Evolutionary conservation across 2,797 vertebrate species (phyloP), one percentile per base, ranked within the genome.

Genomic region (Sarcophilus harrisii): DNA sequence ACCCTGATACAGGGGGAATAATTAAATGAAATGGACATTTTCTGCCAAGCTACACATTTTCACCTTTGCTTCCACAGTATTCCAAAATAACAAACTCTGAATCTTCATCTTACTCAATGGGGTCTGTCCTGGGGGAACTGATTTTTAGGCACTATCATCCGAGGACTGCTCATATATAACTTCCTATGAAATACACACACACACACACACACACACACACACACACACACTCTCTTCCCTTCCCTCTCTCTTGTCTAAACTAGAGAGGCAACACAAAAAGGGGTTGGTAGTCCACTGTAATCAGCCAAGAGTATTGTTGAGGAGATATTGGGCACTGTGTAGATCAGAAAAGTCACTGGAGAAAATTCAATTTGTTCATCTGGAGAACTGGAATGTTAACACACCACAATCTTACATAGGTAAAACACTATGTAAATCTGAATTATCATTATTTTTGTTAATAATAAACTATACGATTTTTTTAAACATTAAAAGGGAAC

Each of bases 141-240:
- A 92, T 94, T 93, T 93, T 95, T 28, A 93, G 28, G 90, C 49
- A 89, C 90, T 38, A 0, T 66, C n/a, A 32, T 55, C 55, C 93
- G 58, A 94, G 66, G 57, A 91, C 58, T 55, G n/a, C 38, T 93
- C 57, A 91, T 30, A 29, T 57, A 16, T 90, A 0, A 52, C 58
- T 97, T 93, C 96, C 66, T 27, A 58, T 92, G 45, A 57, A 92
- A 32, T 55, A 58, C 1, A 92, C 29, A 55, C 32, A 58, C 57
- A 58, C 57, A 58, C 57, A 58, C 57, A 58, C 21, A 59, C 21
- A 59, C 58, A 59, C 58, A 59, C 58, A 59, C 58, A 59, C 27
- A 28, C 58, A 58, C 28, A 28, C 59, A 60, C 59, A 60, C 27
- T 2, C 16, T 3, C 12, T 28, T 59, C 9, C 28, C 27, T 9